Percentiles rank a stretch among this genome's conserved stretches.
Evolutionary conservation across 2,888 invertebrate genomes (phyloP).

Genomic region (Rhodophaea formosa): DNA sequence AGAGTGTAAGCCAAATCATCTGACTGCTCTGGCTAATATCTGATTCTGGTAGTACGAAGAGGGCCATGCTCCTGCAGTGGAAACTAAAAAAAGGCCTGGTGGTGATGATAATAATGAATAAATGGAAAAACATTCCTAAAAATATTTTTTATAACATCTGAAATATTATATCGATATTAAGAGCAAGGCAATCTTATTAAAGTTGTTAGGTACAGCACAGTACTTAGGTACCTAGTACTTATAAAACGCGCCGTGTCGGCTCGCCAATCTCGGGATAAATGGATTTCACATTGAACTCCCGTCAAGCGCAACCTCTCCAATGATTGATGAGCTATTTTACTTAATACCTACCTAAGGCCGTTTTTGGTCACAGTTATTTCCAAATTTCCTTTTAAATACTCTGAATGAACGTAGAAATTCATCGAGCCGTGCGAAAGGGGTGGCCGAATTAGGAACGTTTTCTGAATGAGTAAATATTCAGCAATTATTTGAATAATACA

Average conservation of each 20-base stretch:
- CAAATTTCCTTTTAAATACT: neutral
- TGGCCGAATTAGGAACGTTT: slow-evolving; percentile 1
- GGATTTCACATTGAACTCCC: slow-evolving; percentile 29
- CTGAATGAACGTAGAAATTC: slow-evolving; percentile 3
- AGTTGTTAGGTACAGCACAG: too few species aligned
- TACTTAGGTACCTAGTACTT: too few species aligned
- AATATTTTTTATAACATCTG: too few species aligned
- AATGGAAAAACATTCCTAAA: too few species aligned
- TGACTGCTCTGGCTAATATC: too few species aligned
- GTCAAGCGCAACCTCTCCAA: slow-evolving; percentile 25
- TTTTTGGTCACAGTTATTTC: neutral
- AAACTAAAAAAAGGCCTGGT: too few species aligned
- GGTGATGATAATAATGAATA: too few species aligned
- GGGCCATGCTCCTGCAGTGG: too few species aligned
- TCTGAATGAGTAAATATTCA: slow-evolving; percentile 12
- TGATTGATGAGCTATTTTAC: slow-evolving; percentile 30
- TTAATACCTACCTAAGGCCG: neutral
- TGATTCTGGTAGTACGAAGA: too few species aligned
- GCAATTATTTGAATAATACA: slow-evolving; percentile 13
- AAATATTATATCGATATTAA: too few species aligned
- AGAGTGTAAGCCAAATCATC: too few species aligned
- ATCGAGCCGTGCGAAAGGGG: slow-evolving; percentile 5
- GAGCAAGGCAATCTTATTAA: too few species aligned
- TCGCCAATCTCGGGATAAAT: slow-evolving; percentile 27
- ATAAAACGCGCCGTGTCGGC: slow-evolving; percentile 12